Evolutionary conservation across 2,113 vertebrate genomes (phyloP).

Genomic region (Hiodon tergisus): DNA sequence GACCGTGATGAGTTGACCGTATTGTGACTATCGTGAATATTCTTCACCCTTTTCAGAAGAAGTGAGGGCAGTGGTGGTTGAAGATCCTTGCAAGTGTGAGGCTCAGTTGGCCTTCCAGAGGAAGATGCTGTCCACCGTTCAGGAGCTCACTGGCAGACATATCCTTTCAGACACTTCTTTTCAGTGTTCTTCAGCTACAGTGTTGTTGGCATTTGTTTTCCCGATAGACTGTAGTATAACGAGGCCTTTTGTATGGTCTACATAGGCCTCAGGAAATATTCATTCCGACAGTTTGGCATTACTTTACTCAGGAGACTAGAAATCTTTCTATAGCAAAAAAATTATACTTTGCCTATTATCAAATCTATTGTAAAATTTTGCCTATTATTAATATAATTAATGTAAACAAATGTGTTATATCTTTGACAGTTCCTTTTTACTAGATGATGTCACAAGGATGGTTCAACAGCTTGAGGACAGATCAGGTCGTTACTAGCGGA

Average conservation of each 20-base stretch:
- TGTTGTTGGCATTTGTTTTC: neutral
- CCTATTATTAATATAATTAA: neutral
- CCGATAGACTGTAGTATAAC: no score
- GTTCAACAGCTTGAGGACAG: conserved; percentile 61
- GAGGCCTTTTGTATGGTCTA: no score
- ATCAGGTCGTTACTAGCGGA: conserved; percentile 55
- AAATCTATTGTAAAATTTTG: no score
- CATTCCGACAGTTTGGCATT: no score
- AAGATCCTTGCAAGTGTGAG: conserved; percentile 81
- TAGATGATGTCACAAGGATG: conserved; percentile 74
- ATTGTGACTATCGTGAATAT: neutral
- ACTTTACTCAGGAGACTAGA: no score
- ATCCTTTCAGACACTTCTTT: conserved; percentile 71
- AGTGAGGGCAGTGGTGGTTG: conserved; percentile 57
- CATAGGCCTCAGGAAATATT: no score
- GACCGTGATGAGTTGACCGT: neutral
- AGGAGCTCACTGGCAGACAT: conserved; percentile 78
- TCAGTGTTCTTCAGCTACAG: no score
- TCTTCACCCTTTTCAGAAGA: conserved; percentile 40
- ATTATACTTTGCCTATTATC: no score
- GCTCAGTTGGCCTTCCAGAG: conserved; percentile 79
- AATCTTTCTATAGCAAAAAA: no score
- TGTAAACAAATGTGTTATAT: conserved; percentile 18
- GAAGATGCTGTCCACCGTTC: conserved; percentile 70
- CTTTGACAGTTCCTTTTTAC: conserved; percentile 73